Base-by-base conservation (phyloP, 2,888 invertebrate species). In the Dynastes tityus region DNA sequence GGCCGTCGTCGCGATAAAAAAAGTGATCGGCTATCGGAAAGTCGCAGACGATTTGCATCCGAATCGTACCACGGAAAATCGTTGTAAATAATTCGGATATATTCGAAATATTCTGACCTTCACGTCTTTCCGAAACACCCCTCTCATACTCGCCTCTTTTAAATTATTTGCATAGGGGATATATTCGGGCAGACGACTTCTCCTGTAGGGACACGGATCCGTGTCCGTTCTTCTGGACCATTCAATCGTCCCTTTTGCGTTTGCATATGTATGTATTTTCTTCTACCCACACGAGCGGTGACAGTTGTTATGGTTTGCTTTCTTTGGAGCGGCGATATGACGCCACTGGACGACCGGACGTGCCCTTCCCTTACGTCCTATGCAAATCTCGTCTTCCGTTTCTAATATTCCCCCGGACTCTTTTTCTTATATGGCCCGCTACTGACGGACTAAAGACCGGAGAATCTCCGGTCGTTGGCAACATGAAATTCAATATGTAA, bases 21-120 rank as follows among this genome's bases (percentile, higher is more conserved):
- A 37, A 85, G 83, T 83, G 83, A 83, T 80, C 84, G 84, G 83
- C 84, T 85, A 85, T 83, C 73, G 73, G 84, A 11, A 83, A 86
- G 85, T 85, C 84, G 83, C 80, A 22, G 82, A 81, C 83, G 83
- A 86, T 87, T 87, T 87, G 83, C 85, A 86, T 86, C 82, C 81
- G 83, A 86, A 87, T 87, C 85, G 86, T 83, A 45, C 8, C 81
- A 78, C 84, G 87, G 86, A 87, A 87, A 84, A 84, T 85, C 86
- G 87, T 87, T 87, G 88, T 88, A 88, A 88, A 88, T 88, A 88
- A 88, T 88, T 88, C 88, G 88, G 79, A 68, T 73, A 45, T 45
- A 55, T 65, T 73, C 58, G 40, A 68, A 68, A 68, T 51, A 51
- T 68, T 68, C 85, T 86, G 86, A 86, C 87, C 87, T 87, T 85